Evolutionary conservation across 2,888 invertebrate species (phyloP), one percentile per base, ranked within the genome.

Genomic region (Octodonta nipae): DNA sequence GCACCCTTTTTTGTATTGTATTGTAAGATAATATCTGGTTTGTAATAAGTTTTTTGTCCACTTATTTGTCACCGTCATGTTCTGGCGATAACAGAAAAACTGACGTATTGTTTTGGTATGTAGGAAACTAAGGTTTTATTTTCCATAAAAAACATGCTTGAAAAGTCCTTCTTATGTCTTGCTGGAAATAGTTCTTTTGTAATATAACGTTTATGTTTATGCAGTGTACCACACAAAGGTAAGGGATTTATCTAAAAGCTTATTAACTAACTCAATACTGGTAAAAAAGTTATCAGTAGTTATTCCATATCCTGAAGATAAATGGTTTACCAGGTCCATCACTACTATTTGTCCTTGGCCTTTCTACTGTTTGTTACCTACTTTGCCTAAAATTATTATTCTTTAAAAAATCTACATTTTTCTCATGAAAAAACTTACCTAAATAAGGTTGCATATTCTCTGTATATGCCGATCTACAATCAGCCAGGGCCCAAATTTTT

Each of bases 1-100:
- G 26, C 26, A 26, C 41, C 28, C 44, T 44, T 25, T n/a, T 41
- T 44, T 33, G 34, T 34, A 30, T 44, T 48, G 30, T 44, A 44
- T 15, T 42, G 35, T 34, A 40, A 26, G 11, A 45, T 45, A 13
- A 41, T 42, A 11, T 43, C 35, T 13, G 41, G 40, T 31, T 46
- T 47, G 33, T 38, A 36, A 13, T 34, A 14, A 26, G 17, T 26
- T 13, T 40, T 20, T 26, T 36, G 37, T 26, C 34, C 42, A 34
- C 30, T 26, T 20, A 7, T 20, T 20, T 20, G 20, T 6, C 20
- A 20, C n/a, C 20, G 20, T 7, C n/a, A 7, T 11, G 36, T 33
- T 33, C 37, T 34, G 25, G 37, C 36, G 15, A 28, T 15, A 28
- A 28, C 7, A 28, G 28, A 28, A 28, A 6, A 13, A 12, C 15